Conservation (phyloP, 35 echinoderm and acorn worm species). For the Patiria miniata region DNA sequence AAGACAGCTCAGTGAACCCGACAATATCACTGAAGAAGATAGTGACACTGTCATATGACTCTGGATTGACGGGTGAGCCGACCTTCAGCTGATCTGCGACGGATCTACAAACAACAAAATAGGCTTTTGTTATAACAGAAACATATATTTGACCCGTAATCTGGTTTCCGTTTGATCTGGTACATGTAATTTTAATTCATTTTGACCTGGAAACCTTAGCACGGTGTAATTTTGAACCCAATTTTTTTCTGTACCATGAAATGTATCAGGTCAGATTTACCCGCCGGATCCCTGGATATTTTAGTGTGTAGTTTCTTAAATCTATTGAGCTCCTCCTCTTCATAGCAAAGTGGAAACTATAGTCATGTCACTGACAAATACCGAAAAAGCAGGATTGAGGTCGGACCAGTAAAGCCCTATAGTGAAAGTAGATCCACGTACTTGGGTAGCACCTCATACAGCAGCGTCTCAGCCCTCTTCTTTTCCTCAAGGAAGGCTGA, state of each 20-base stretch:
- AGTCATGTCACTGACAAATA: too few species aligned
- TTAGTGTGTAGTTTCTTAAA: too few species aligned
- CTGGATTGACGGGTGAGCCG: slow-evolving; percentile 56
- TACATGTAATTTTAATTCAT: neutral
- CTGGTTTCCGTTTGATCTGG: neutral
- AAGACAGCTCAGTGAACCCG: slow-evolving; percentile 69
- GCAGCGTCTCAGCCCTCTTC: slow-evolving; percentile 58
- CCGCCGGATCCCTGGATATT: too few species aligned
- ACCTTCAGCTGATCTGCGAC: slow-evolving; percentile 82
- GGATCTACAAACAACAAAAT: slow-evolving; percentile 15
- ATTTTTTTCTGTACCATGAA: too few species aligned
- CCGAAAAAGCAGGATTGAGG: too few species aligned
- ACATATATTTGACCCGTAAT: neutral
- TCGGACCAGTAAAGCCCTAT: too few species aligned
- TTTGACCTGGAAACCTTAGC: too few species aligned
- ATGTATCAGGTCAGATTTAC: too few species aligned
- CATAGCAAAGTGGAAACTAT: too few species aligned
- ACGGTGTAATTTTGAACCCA: too few species aligned
- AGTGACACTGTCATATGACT: slow-evolving; percentile 65
- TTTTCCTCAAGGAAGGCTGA: slow-evolving; percentile 67
- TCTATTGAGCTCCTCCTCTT: too few species aligned
- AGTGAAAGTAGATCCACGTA: slow-evolving; percentile 10
- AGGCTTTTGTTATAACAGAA: neutral
- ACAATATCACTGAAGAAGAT: slow-evolving; percentile 94
- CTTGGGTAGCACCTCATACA: slow-evolving; percentile 64